Evolutionary conservation across 2,888 invertebrate species (phyloP).

Genomic region (Muscina levida): DNA sequence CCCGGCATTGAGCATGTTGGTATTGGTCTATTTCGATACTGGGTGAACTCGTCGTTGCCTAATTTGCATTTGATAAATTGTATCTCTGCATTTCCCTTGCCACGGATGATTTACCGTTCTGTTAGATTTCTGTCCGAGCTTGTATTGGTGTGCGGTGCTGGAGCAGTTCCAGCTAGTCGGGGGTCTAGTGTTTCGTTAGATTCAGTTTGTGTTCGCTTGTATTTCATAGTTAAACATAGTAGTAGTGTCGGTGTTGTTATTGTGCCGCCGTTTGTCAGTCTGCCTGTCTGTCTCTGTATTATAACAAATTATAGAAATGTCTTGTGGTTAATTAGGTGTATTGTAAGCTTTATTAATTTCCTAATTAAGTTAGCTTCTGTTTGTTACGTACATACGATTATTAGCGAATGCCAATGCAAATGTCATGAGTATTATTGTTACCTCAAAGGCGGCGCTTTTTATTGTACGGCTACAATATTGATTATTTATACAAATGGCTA

Average conservation of each 20-base stretch:
- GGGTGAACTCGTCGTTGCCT: constrained; percentile 40
- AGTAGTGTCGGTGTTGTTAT: constrained; percentile 55
- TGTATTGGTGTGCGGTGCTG: background rate
- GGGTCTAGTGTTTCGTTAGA: background rate
- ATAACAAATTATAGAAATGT: constrained; percentile 66
- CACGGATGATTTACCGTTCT: constrained; percentile 51
- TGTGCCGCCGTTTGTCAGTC: background rate
- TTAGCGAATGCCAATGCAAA: constrained; percentile 57
- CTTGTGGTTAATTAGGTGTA: constrained; percentile 72
- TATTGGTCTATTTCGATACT: background rate
- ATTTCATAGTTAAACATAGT: no score
- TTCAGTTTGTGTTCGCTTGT: background rate
- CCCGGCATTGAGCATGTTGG: constrained; percentile 3
- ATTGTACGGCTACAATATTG: constrained; percentile 24
- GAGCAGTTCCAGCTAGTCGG: background rate
- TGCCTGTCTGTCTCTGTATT: constrained; percentile 33
- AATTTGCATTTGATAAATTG: constrained; percentile 77
- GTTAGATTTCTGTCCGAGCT: background rate
- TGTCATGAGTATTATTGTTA: constrained; percentile 52
- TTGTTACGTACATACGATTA: constrained; percentile 50
- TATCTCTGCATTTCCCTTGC: constrained; percentile 68
- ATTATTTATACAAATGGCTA: constrained; percentile 58
- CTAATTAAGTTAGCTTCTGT: constrained; percentile 74
- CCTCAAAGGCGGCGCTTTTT: constrained; percentile 51
- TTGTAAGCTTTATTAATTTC: constrained; percentile 70